phyloP scores from a whole-genome alignment of 2,113 vertebrate genomes.

The Hydrolagus affinis region DNA sequence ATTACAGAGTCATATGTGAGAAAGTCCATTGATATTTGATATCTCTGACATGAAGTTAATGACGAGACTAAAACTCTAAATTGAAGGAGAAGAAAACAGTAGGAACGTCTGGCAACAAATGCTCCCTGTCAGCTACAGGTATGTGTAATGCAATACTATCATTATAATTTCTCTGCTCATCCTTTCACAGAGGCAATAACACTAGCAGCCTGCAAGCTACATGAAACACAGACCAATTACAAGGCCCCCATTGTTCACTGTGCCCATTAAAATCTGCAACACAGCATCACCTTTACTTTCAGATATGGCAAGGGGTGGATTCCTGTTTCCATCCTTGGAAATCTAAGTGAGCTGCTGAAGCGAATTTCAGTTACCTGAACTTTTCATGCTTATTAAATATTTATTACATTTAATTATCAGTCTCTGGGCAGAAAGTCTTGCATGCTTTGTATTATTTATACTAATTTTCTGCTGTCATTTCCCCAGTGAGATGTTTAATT shows the following conservation, averaged over 20 bases:
- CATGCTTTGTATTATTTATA: slow-evolving; percentile 21
- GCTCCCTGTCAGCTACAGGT: background rate
- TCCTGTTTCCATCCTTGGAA: background rate
- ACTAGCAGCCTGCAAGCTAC: background rate
- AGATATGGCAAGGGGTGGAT: background rate
- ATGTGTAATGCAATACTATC: background rate
- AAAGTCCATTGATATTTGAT: background rate
- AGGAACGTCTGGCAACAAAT: background rate
- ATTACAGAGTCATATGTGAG: too few relatives aligned
- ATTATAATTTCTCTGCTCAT: background rate
- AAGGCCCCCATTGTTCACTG: background rate
- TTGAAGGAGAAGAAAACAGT: background rate
- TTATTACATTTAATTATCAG: slow-evolving; percentile 30
- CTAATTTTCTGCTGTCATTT: slow-evolving; percentile 5
- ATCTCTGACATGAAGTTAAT: background rate
- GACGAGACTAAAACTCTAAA: background rate
- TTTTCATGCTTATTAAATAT: slow-evolving; percentile 9
- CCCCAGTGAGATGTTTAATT: slow-evolving; percentile 18
- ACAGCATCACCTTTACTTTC: background rate
- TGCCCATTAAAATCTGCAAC: background rate
- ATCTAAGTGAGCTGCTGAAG: background rate
- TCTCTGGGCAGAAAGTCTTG: slow-evolving; percentile 19
- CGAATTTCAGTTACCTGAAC: background rate
- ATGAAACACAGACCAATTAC: background rate
- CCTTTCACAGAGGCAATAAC: background rate